Base-by-base conservation (phyloP, 92 coral and sea anemone genomes). In the Palythoa grandiflora region DNA sequence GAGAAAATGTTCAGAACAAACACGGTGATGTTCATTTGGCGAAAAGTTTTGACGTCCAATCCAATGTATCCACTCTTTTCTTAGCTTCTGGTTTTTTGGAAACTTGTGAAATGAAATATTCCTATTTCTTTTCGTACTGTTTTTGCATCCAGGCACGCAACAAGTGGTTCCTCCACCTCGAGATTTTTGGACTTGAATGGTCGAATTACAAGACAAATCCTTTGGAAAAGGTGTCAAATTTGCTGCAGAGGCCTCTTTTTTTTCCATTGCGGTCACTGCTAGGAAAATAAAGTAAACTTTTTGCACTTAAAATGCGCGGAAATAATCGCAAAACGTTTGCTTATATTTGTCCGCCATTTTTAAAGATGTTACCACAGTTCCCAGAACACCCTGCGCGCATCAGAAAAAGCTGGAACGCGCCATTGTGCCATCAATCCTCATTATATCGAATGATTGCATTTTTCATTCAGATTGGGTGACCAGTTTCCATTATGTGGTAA, bases 1-100 rank as follows among this genome's bases (percentile, higher is more conserved):
- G 38, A 16, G 59, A 57, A 75, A 86, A 75, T 75, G 84, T 5
- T 70, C 61, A 53, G 85, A 35, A 86, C 84, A 75, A 44, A 86
- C 84, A 50, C 63, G 55, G 73, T 86, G 50, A 65, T 84, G 72
- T 47, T 84, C 78, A 28, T 70, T 84, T 51, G 47, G 79, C 57
- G 75, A 57, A 84, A 84, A 71, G 40, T 71, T 38, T 2, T 48
- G 54, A 36, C 59, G 51, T 9, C 87, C 87, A 57, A 83, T 83
- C 87, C 87, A 83, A 65, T 65, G 79, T 50, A 28, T 35, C 79
- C 87, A 57, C 53, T 39, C 53, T 71, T 65, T 83, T 83, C 75
- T 57, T 83, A 1, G 44, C 38, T 70, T 70, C 75, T 70, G 75
- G 47, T 70, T 36, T 9, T 70, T 70, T 70, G 47, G 54, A 53